A percentile compares a stretch with the other conserved stretches of the same genome.
Conservation (phyloP, 2,888 invertebrate species). For the Baccha elongata region DNA sequence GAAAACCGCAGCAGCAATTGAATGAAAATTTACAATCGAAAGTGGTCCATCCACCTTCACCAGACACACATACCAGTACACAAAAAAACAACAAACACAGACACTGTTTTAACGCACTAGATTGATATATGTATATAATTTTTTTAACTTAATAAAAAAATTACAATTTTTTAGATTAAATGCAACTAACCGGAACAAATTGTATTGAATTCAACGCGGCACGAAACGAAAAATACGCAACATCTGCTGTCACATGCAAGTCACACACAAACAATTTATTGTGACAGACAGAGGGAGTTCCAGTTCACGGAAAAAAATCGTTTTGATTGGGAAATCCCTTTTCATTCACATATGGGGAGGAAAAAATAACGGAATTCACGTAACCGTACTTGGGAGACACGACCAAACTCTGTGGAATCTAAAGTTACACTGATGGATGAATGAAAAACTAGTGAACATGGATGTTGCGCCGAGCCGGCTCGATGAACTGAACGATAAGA, state of each 20-base stretch:
- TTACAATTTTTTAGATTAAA: constrained; percentile 31
- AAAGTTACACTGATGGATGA: constrained; percentile 70
- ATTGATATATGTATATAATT: neutral
- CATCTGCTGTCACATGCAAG: constrained; percentile 70
- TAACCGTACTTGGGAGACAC: constrained; percentile 48
- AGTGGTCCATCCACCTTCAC: constrained; percentile 73
- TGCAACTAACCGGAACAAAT: constrained; percentile 65
- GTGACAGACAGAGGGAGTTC: constrained; percentile 48
- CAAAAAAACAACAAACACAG: too few species aligned
- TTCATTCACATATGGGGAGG: constrained; percentile 33
- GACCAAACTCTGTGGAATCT: constrained; percentile 71
- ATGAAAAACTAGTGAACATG: constrained; percentile 50
- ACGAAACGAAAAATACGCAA: constrained; percentile 59
- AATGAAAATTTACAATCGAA: constrained; percentile 68
- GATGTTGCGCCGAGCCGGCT: constrained; percentile 30
- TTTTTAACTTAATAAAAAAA: constrained; percentile 31
- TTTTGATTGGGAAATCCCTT: constrained; percentile 71
- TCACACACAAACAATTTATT: constrained; percentile 37
- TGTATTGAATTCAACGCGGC: constrained; percentile 45
- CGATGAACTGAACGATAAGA: neutral
- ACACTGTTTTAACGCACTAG: neutral
- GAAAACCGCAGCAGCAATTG: constrained; percentile 47
- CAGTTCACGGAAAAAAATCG: constrained; percentile 37
- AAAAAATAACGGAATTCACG: constrained; percentile 20
- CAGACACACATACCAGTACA: constrained; percentile 10